Conservation (phyloP, 1,140 invertebrate genomes). For the Coenobita brevimanus region DNA sequence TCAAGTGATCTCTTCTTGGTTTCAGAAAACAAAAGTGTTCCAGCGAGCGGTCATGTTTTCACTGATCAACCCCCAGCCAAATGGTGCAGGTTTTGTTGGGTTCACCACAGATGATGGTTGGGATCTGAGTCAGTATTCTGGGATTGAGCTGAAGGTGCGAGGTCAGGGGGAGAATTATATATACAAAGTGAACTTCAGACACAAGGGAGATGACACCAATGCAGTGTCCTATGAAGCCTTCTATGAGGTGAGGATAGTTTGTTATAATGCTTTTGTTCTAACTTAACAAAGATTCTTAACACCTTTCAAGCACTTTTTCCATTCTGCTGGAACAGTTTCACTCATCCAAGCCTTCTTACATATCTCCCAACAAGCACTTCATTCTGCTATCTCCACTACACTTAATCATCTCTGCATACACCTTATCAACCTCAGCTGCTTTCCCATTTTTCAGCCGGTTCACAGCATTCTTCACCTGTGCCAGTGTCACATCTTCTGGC, state of each 20-base stretch:
- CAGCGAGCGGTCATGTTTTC: slow-evolving; percentile 81
- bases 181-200: slow-evolving; percentile 80
- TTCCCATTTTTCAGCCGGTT: too few relatives aligned
- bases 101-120: slow-evolving; percentile 74
- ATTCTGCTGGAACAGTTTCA: too few relatives aligned
- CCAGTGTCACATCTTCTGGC: too few relatives aligned
- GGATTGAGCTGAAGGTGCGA: slow-evolving; percentile 77
- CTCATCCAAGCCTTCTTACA: too few relatives aligned
- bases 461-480: too few relatives aligned
- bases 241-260: slow-evolving; percentile 76
- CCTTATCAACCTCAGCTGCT: too few relatives aligned
- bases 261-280: too few relatives aligned
- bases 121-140: slow-evolving; percentile 75
- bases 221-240: slow-evolving; percentile 80
- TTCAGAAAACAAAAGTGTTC: slow-evolving; percentile 62
- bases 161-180: slow-evolving; percentile 77
- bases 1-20: neutral
- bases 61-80: slow-evolving; percentile 81
- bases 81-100: slow-evolving; percentile 82
- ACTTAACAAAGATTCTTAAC: too few relatives aligned
- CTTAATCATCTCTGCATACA: too few relatives aligned
- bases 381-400: too few relatives aligned
- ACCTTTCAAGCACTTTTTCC: too few relatives aligned
- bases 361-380: too few relatives aligned
- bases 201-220: slow-evolving; percentile 76